Evolutionary conservation across 2,113 vertebrate species (phyloP).

Genomic region (Urocolius indicus): DNA sequence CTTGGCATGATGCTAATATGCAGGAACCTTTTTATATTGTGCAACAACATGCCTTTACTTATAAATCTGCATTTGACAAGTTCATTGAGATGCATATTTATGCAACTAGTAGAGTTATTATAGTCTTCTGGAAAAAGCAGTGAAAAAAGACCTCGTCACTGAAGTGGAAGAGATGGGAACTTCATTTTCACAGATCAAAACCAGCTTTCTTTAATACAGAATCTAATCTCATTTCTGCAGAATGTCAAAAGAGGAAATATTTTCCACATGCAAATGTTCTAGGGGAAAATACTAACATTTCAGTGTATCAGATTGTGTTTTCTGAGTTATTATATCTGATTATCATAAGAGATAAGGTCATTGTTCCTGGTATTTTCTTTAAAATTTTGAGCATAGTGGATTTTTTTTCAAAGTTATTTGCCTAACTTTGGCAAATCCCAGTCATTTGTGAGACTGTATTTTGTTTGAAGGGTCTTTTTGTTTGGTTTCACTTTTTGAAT

Average conservation of each 20-base stretch:
- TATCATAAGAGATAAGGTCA: background rate
- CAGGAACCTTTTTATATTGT: background rate
- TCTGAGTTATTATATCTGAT: background rate
- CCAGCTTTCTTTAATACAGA: background rate
- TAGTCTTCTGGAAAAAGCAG: background rate
- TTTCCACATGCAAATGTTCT: background rate
- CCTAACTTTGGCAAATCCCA: background rate
- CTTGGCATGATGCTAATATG: background rate
- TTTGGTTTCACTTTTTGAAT: background rate
- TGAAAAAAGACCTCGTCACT: background rate
- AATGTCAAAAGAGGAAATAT: background rate
- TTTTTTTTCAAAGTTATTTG: background rate
- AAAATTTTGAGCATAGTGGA: background rate
- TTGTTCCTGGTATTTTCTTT: background rate
- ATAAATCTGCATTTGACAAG: background rate
- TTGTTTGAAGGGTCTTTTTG: rapidly evolving
- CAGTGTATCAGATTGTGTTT: background rate
- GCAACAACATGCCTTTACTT: background rate
- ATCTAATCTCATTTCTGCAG: background rate
- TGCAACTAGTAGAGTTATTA: background rate
- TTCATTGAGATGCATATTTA: background rate
- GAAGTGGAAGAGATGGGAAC: background rate
- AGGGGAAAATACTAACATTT: background rate
- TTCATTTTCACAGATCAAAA: background rate
- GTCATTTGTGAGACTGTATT: background rate